Evolutionary conservation across 2,113 vertebrate species (phyloP).

Genomic region (Tachuris rubrigastra): DNA sequence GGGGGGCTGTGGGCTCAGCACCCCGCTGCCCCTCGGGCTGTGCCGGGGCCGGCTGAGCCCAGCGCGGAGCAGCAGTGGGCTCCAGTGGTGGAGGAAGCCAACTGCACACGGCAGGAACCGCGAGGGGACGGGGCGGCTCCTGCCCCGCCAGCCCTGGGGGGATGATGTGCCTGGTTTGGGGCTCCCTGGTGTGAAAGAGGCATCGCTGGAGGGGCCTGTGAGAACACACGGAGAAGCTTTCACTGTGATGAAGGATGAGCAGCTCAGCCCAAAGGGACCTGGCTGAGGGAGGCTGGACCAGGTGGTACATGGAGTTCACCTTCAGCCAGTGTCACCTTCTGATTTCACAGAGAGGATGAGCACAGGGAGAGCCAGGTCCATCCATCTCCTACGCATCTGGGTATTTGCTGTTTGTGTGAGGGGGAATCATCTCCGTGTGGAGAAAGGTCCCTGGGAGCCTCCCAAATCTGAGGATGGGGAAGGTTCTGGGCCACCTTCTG

Average conservation of each 20-base stretch:
- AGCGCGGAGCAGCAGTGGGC: conserved; percentile 30
- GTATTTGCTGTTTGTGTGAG: not conserved
- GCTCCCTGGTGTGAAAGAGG: not conserved
- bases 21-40: not conserved
- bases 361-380: not conserved
- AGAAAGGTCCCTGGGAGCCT: not conserved
- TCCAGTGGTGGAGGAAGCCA: not conserved
- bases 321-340: rapidly evolving
- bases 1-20: not conserved
- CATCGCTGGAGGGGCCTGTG: not conserved
- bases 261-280: rapidly evolving
- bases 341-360: rapidly evolving
- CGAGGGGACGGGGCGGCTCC: not conserved
- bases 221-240: rapidly evolving
- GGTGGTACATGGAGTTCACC: rapidly evolving
- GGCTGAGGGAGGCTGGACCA: rapidly evolving
- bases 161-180: not conserved
- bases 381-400: not conserved
- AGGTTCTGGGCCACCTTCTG: not conserved
- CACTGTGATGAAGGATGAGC: rapidly evolving
- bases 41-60: not conserved
- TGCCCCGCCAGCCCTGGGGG: not conserved
- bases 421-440: rapidly evolving
- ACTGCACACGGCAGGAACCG: not conserved
- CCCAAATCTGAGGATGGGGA: not conserved